Evolutionary conservation across 1,140 invertebrate species (phyloP).

Genomic region (Orchestia grillus): DNA sequence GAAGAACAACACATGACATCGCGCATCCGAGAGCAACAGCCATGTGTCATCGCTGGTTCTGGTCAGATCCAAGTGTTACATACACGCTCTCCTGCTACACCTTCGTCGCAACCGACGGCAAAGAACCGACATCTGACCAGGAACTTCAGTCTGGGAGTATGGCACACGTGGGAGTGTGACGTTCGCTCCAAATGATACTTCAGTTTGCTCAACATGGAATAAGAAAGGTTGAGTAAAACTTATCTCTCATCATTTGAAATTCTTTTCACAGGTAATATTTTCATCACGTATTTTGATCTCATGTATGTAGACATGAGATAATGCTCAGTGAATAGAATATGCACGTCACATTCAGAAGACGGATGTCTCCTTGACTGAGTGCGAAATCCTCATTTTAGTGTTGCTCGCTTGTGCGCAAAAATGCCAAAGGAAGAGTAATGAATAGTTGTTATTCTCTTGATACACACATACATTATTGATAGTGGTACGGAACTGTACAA

Average conservation of each 20-base stretch:
- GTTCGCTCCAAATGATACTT: not conserved
- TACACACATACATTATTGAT: not conserved
- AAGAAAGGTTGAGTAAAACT: not conserved
- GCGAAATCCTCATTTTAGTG: too few relatives aligned
- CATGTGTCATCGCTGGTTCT: not conserved
- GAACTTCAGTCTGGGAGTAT: not conserved
- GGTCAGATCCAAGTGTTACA: not conserved
- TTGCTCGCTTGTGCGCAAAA: too few relatives aligned
- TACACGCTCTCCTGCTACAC: not conserved
- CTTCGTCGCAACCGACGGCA: not conserved
- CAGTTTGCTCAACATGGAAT: not conserved
- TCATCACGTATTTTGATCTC: not conserved
- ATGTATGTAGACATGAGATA: not conserved
- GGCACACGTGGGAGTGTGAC: not conserved
- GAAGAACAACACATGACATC: too few relatives aligned
- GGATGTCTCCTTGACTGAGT: not conserved
- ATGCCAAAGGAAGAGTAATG: too few relatives aligned
- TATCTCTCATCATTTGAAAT: not conserved
- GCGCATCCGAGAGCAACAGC: not conserved
- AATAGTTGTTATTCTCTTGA: not conserved
- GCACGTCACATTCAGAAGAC: not conserved
- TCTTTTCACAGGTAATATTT: not conserved
- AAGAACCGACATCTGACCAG: not conserved
- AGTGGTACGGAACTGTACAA: not conserved
- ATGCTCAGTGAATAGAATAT: not conserved